These are phyloP conservation scores for Sylvilagus floridanus DNA, from an alignment of 2,797 vertebrate genomes.

Conservation along the genomic window DNA sequence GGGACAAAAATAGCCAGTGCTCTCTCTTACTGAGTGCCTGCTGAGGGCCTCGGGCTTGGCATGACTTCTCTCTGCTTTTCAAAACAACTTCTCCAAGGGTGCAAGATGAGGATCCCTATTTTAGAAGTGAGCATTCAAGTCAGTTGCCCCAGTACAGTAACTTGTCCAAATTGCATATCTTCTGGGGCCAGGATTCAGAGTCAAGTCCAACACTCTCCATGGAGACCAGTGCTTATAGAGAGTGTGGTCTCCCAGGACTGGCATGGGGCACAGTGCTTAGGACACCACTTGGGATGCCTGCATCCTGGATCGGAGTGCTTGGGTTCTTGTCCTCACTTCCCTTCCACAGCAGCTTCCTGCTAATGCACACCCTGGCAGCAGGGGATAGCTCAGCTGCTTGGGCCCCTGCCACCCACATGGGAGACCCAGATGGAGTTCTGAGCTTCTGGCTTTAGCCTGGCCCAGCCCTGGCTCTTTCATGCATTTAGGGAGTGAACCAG, in stretches of 20 bases:
- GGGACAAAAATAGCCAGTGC: not conserved
- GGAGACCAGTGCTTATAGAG: not conserved
- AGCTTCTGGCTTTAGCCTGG: too few relatives aligned
- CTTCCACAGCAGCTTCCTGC: too few relatives aligned
- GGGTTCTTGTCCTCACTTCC: too few relatives aligned
- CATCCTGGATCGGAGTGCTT: too few relatives aligned
- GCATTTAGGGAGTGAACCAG: too few relatives aligned
- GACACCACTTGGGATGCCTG: too few relatives aligned
- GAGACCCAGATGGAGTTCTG: too few relatives aligned
- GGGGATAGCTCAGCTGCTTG: too few relatives aligned
- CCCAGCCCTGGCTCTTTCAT: too few relatives aligned
- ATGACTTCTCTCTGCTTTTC: not conserved
- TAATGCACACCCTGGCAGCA: too few relatives aligned
- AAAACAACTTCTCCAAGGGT: not conserved
- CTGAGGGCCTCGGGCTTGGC: slow-evolving; percentile 20
- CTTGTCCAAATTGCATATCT: not conserved
- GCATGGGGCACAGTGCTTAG: too few relatives aligned
- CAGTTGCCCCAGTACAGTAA: not conserved
- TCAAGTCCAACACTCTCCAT: rapidly evolving
- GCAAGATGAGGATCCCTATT: not conserved
- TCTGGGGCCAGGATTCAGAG: not conserved
- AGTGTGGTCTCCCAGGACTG: not conserved
- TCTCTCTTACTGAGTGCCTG: not conserved
- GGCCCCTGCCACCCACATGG: too few relatives aligned
- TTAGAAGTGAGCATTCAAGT: not conserved